Evolutionary conservation across 2,113 vertebrate species (phyloP).

Genomic region (Colistium nudipinnis): DNA sequence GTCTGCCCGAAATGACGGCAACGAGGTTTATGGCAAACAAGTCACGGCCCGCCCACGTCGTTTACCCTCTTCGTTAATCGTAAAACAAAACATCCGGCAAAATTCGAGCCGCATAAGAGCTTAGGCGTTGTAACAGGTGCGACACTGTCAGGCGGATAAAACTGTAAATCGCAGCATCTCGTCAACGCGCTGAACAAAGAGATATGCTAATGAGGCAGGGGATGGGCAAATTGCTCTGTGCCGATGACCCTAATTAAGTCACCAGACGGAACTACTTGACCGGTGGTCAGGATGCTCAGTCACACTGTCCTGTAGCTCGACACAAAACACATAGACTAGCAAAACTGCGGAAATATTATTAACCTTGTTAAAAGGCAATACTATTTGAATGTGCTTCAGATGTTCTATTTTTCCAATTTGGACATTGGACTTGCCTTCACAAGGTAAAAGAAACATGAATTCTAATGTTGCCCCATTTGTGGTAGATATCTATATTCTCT

Average conservation of each 20-base stretch:
- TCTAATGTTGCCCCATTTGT: not conserved
- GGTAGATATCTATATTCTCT: not conserved
- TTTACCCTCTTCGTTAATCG: not conserved
- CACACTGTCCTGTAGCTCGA: conserved; percentile 52
- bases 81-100: conserved; percentile 13
- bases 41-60: too few species aligned
- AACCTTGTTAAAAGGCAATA: too few species aligned
- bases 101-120: not conserved
- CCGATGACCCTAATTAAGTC: conserved; percentile 81
- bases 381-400: too few species aligned
- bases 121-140: too few species aligned
- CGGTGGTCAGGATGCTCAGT: conserved; percentile 62
- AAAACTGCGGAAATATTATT: too few species aligned
- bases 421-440: too few species aligned
- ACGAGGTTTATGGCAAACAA: conserved; percentile 17
- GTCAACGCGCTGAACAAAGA: conserved; percentile 50
- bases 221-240: conserved; percentile 50
- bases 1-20: conserved; percentile 15
- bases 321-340: too few species aligned
- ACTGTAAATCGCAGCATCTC: conserved; percentile 42
- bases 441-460: not conserved
- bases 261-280: conserved; percentile 79
- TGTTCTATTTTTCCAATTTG: too few species aligned
- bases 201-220: conserved; percentile 59
- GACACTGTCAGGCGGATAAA: conserved; percentile 10